These are phyloP conservation scores for Spilosoma lubricipeda DNA, from an alignment of 2,888 invertebrate genomes.

Conservation along the genomic window DNA sequence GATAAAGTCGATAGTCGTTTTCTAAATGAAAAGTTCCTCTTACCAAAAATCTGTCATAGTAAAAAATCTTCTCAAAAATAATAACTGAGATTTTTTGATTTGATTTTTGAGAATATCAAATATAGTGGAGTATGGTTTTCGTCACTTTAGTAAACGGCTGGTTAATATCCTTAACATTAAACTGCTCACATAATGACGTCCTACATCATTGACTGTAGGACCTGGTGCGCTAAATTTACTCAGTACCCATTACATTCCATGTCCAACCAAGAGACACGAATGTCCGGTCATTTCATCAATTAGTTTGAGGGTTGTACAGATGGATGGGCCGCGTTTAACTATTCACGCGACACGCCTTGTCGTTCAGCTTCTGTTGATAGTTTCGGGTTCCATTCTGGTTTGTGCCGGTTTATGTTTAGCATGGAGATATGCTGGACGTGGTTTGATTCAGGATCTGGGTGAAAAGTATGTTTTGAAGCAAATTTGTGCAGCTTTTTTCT, in stretches of 20 bases:
- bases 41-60: too few relatives aligned
- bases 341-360: constrained; percentile 48
- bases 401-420: neutral
- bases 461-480: neutral
- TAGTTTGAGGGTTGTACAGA: constrained; percentile 38
- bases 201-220: neutral
- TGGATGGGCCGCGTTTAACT: constrained; percentile 40
- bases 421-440: neutral
- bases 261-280: constrained; percentile 22
- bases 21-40: neutral
- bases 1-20: neutral
- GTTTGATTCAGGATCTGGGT: neutral
- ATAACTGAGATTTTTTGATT: too few relatives aligned
- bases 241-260: constrained; percentile 3
- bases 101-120: too few relatives aligned
- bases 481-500: too few relatives aligned
- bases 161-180: neutral
- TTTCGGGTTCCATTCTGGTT: neutral
- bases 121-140: too few relatives aligned
- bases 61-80: too few relatives aligned
- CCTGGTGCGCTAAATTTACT: constrained; percentile 12
- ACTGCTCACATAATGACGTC: neutral
- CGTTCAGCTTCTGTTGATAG: constrained; percentile 13
- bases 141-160: neutral
- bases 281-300: constrained; percentile 49